These are phyloP conservation scores for Chloroceryle aenea DNA, from an alignment of 2,113 vertebrate species.

Conservation along the genomic window DNA sequence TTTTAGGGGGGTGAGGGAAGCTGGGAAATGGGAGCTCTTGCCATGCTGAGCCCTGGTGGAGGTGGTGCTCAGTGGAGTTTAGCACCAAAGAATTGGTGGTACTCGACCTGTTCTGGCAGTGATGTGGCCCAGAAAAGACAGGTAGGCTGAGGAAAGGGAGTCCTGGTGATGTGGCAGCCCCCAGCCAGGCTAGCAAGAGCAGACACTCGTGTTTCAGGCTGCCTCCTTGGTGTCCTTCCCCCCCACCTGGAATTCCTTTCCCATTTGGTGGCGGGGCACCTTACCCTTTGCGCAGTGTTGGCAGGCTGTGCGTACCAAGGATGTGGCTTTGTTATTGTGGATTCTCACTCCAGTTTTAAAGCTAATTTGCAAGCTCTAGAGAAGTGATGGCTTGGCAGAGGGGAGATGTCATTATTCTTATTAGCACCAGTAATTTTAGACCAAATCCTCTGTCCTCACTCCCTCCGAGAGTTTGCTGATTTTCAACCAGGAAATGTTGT, in stretches of 20 bases:
- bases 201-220: fast-evolving
- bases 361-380: not conserved
- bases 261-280: fast-evolving
- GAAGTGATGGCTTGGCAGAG: not conserved
- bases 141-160: not conserved
- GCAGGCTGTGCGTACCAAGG: not conserved
- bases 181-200: not conserved
- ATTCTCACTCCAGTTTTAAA: not conserved
- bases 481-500: not conserved
- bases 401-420: not conserved
- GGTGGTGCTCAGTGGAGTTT: fast-evolving
- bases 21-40: not conserved
- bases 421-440: not conserved
- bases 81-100: not conserved
- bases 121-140: not conserved
- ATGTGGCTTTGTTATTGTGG: not conserved
- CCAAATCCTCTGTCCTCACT: not conserved
- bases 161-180: not conserved
- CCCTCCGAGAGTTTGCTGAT: not conserved
- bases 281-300: not conserved
- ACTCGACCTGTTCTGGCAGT: not conserved
- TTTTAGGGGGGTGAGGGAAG: not conserved
- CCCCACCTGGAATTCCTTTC: not conserved
- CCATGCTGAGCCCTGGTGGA: not conserved
- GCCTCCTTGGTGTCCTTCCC: not conserved